Conservation (phyloP, 2,797 vertebrate genomes). For the Danio kyathit region DNA sequence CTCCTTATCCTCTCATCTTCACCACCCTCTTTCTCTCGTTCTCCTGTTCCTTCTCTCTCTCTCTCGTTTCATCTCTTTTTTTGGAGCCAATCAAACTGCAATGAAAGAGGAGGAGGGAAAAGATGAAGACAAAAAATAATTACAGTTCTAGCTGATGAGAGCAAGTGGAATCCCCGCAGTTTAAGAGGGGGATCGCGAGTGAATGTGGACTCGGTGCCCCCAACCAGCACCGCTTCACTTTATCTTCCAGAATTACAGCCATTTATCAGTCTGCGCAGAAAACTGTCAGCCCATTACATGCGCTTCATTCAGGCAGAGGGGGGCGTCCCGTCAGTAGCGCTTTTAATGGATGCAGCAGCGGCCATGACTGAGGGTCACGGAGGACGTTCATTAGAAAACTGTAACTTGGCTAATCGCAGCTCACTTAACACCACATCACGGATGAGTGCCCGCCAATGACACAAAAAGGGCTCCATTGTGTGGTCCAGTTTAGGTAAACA, state of each 20-base stretch:
- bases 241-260: conserved; percentile 59
- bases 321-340: conserved; percentile 53
- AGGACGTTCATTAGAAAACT: conserved; percentile 68
- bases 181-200: not conserved
- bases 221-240: conserved; percentile 49
- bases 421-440: conserved; percentile 63
- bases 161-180: conserved; percentile 44
- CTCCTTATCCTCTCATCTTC: conserved; percentile 64
- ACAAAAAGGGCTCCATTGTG: conserved; percentile 68
- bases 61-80: conserved; percentile 24
- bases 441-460: conserved; percentile 63
- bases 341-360: conserved; percentile 71
- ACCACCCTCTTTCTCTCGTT: conserved; percentile 21
- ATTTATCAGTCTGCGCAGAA: conserved; percentile 63
- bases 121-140: conserved; percentile 59
- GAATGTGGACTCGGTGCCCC: not conserved
- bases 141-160: conserved; percentile 53
- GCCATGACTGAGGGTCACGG: conserved; percentile 69
- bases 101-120: conserved; percentile 43
- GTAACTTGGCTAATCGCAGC: conserved; percentile 72
- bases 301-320: conserved; percentile 29
- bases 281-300: conserved; percentile 55
- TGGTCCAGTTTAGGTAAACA: conserved; percentile 70
- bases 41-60: conserved; percentile 3
- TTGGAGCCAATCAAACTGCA: conserved; percentile 56